phyloP scores from a whole-genome alignment of 2,888 invertebrate genomes.

The Trilocha varians region DNA sequence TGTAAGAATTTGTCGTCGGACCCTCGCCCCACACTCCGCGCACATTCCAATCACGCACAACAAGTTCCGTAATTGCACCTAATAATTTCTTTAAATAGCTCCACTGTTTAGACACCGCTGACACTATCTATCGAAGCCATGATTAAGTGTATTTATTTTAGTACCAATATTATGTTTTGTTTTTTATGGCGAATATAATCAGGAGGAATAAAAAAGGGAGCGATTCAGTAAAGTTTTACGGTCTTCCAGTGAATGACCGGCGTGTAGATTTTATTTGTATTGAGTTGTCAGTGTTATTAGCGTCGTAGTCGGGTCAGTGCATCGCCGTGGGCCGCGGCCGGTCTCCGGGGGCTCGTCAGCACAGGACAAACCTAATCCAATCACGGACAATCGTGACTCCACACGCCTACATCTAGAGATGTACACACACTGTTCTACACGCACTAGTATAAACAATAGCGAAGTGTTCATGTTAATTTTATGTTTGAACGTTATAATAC shows the following conservation, averaged over 20 bases:
- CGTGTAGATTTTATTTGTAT: conserved; percentile 42
- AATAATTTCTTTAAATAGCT: conserved; percentile 70
- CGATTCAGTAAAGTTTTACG: conserved; percentile 36
- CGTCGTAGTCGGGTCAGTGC: conserved; percentile 40
- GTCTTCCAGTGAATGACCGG: conserved; percentile 27
- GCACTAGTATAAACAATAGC: too few relatives aligned
- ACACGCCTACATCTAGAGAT: conserved; percentile 46
- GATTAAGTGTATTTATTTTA: conserved; percentile 12
- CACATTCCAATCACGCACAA: conserved; percentile 71
- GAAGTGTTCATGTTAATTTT: too few relatives aligned
- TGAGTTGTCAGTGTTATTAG: conserved; percentile 47
- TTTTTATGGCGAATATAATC: conserved; percentile 25
- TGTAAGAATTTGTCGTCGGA: conserved; percentile 70
- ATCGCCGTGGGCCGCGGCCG: conserved; percentile 41
- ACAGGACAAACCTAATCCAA: conserved; percentile 76
- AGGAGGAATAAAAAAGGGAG: conserved; percentile 32
- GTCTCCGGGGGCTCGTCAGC: conserved; percentile 77
- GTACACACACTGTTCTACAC: conserved; percentile 8
- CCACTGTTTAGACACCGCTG: conserved; percentile 21
- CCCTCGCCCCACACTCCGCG: conserved; percentile 43
- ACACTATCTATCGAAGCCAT: not conserved
- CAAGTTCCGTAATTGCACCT: conserved; percentile 70
- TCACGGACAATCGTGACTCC: conserved; percentile 60
- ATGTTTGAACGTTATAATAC: too few relatives aligned
- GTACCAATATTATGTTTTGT: not conserved